These are phyloP conservation scores for Porites australiensis DNA, from an alignment of 64 coral and sea anemone species.

Conservation along the genomic window DNA sequence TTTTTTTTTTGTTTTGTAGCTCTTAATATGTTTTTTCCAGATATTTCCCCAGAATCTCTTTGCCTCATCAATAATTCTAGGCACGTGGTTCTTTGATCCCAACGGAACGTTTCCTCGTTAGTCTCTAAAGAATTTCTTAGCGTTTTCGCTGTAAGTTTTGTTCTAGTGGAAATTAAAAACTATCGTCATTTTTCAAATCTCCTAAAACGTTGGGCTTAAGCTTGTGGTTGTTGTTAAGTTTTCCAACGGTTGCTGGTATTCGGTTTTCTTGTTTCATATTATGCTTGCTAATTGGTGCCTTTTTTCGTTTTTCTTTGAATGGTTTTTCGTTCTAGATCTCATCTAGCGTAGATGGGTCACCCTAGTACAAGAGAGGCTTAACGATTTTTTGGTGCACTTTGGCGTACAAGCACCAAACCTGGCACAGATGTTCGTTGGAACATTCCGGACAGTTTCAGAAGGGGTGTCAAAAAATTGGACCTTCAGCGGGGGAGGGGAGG, in stretches of 20 bases:
- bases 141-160: background rate
- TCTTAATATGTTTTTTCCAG: slow-evolving; percentile 27
- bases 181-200: background rate
- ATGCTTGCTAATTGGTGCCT: slow-evolving; percentile 9
- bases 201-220: background rate
- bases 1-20: background rate
- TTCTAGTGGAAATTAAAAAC: background rate
- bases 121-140: background rate
- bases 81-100: background rate
- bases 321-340: background rate
- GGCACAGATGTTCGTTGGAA: background rate
- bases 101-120: background rate
- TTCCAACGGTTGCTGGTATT: background rate
- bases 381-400: no score
- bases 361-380: background rate
- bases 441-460: background rate
- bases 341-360: background rate
- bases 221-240: slow-evolving; percentile 1
- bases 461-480: background rate
- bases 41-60: slow-evolving; percentile 13
- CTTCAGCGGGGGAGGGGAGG: background rate
- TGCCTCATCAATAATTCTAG: background rate
- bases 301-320: slow-evolving; percentile 4
- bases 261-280: background rate
- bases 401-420: slow-evolving; percentile 6